These are phyloP conservation scores for Silurus meridionalis DNA, from an alignment of 2,113 vertebrate species.

Conservation along the genomic window DNA sequence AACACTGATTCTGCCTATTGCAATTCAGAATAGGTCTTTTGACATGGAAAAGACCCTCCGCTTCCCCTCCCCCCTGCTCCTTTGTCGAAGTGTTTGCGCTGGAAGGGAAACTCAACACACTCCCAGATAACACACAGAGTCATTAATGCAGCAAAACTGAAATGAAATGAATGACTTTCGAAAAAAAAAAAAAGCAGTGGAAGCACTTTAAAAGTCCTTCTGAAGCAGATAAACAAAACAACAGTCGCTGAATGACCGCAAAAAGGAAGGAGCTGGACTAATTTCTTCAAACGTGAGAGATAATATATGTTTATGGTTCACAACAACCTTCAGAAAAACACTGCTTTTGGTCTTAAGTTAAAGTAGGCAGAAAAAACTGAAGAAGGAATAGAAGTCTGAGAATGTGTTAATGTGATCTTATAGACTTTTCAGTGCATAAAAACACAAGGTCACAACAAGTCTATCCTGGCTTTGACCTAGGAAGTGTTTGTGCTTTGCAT, in stretches of 20 bases:
- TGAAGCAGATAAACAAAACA: background rate
- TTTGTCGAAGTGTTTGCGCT: slow-evolving; percentile 38
- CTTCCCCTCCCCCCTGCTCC: slow-evolving; percentile 18
- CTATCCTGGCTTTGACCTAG: slow-evolving; percentile 19
- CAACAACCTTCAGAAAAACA: background rate
- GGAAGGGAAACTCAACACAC: slow-evolving; percentile 23
- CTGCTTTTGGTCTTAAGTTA: background rate
- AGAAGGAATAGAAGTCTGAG: background rate
- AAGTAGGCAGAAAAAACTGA: background rate
- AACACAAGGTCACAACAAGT: slow-evolving; percentile 15
- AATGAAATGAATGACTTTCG: slow-evolving; percentile 21
- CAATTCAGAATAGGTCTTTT: slow-evolving; percentile 38
- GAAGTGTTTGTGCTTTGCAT: slow-evolving; percentile 32
- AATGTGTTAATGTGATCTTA: slow-evolving; percentile 6
- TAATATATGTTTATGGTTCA: background rate
- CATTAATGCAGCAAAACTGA: slow-evolving; percentile 1
- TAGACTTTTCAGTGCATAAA: slow-evolving; percentile 18
- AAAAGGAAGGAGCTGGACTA: background rate
- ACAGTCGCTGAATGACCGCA: background rate
- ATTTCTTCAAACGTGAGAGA: background rate
- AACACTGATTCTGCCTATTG: slow-evolving; percentile 26
- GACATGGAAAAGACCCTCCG: slow-evolving; percentile 45
- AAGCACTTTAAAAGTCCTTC: background rate
- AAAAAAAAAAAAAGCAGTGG: background rate
- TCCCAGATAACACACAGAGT: slow-evolving; percentile 13